Conservation (phyloP, 2,888 invertebrate species). For the Drosophila nigricruria region DNA sequence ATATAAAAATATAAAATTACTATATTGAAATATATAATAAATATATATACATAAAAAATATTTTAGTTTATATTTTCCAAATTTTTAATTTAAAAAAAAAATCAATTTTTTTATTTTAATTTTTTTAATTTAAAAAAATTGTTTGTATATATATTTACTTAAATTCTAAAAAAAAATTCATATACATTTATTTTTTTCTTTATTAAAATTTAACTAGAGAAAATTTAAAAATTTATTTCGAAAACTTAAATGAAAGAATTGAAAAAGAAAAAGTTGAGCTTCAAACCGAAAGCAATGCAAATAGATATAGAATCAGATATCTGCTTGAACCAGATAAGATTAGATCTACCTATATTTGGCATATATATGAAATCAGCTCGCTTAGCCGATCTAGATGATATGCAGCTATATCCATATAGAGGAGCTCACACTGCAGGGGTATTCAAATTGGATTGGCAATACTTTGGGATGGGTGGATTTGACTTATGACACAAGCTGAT, state of each 20-base stretch:
- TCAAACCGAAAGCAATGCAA: not conserved
- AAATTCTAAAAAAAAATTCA: not conserved
- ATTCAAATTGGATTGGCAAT: not conserved
- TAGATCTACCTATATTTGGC: not conserved
- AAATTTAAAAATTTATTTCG: not conserved
- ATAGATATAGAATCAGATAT: not conserved
- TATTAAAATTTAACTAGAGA: not conserved
- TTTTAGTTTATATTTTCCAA: not conserved
- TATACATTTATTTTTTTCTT: not conserved
- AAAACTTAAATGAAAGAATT: not conserved
- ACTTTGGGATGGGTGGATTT: conserved; percentile 23
- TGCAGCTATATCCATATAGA: conserved; percentile 5
- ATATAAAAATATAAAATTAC: not conserved
- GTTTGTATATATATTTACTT: not conserved
- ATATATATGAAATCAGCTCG: conserved; percentile 2
- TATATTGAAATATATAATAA: not conserved
- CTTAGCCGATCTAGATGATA: conserved; percentile 3
- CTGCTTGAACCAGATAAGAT: not conserved
- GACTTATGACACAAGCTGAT: conserved; percentile 25
- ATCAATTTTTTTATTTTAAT: too few relatives aligned
- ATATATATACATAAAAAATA: not conserved
- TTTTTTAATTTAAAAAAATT: not conserved
- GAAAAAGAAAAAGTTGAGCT: not conserved
- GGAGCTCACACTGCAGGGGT: conserved; percentile 12
- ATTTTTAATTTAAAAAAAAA: not conserved